Conservation (phyloP, 2,113 vertebrate species). For the Daubentonia madagascariensis region DNA sequence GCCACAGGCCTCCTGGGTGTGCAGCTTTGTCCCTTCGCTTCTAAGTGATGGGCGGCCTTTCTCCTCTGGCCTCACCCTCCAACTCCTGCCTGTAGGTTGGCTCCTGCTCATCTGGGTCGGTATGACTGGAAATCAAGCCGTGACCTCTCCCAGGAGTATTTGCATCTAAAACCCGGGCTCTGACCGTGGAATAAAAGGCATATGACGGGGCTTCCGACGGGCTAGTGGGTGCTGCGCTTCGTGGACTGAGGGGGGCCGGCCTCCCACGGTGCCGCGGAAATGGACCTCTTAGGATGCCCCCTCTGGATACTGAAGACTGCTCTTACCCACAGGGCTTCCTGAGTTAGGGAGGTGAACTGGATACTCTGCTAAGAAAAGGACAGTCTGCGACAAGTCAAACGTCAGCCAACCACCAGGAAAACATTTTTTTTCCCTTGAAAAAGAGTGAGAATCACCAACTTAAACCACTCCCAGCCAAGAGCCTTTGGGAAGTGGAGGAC, state of each 20-base stretch:
- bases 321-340: not conserved
- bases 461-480: not conserved
- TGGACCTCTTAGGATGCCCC: rapidly evolving
- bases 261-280: not conserved
- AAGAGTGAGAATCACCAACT: not conserved
- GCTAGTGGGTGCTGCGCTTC: not conserved
- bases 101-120: not conserved
- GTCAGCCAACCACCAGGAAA: not conserved
- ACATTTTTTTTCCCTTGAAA: not conserved
- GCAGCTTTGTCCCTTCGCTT: not conserved
- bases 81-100: not conserved
- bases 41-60: not conserved
- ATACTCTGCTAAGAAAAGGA: not conserved
- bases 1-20: not conserved
- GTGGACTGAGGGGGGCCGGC: rapidly evolving
- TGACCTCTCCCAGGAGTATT: not conserved
- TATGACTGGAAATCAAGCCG: not conserved
- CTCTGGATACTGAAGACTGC: not conserved
- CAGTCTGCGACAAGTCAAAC: not conserved
- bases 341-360: not conserved
- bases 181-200: not conserved
- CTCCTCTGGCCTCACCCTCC: not conserved
- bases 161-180: not conserved
- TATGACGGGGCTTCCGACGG: not conserved
- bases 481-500: not conserved